Percentiles rank a stretch among this genome's conserved stretches.
Conservation (phyloP, 2,113 vertebrate species). For the Hydrochoerus hydrochaeris region DNA sequence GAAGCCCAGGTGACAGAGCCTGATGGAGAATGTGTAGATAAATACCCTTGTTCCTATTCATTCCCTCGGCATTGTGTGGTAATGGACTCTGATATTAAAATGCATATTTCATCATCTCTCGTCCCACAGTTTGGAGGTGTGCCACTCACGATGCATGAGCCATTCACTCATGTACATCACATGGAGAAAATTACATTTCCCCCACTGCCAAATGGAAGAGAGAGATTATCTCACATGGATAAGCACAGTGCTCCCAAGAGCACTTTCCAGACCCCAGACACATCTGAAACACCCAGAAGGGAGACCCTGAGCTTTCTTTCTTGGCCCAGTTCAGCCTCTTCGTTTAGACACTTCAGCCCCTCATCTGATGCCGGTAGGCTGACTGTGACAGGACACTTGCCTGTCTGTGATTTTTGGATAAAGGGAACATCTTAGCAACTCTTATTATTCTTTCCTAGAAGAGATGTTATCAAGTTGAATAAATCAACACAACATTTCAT, state of each 20-base stretch:
- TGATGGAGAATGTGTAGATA: not conserved
- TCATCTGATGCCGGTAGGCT: not conserved
- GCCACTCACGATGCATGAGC: constrained; percentile 61
- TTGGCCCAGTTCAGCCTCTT: not conserved
- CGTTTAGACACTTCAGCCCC: not conserved
- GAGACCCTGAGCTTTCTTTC: not conserved
- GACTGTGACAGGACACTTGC: not conserved
- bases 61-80: not conserved
- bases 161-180: constrained; percentile 53
- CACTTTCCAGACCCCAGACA: constrained; percentile 26
- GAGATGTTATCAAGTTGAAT: constrained; percentile 64
- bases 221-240: constrained; percentile 57
- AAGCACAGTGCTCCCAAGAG: constrained; percentile 35
- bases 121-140: constrained; percentile 25
- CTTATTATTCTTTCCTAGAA: constrained; percentile 51
- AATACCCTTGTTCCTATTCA: not conserved
- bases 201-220: constrained; percentile 62
- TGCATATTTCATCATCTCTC: constrained; percentile 55
- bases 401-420: not conserved
- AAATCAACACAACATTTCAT: constrained; percentile 56
- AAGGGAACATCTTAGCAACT: constrained; percentile 15
- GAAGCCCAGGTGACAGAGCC: not conserved
- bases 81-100: constrained; percentile 58
- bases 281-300: not conserved
- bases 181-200: constrained; percentile 69